Evolutionary conservation across 2,888 invertebrate genomes (phyloP).

Genomic region (Cryptus viduatorius): DNA sequence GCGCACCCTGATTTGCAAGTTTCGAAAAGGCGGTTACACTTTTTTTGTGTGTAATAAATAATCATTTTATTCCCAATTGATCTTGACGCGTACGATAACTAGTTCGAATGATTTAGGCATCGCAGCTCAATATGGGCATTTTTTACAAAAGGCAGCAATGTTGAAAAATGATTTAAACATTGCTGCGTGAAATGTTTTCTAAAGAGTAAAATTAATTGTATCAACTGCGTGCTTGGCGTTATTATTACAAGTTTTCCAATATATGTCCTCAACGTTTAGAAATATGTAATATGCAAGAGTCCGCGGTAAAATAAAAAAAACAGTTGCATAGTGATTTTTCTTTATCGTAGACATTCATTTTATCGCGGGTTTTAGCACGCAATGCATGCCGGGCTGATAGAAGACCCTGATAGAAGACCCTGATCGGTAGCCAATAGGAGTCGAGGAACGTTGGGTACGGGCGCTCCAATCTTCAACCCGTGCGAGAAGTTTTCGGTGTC

Average conservation of each 20-base stretch:
- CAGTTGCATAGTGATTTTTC: neutral
- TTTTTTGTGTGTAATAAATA: neutral
- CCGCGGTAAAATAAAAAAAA: neutral
- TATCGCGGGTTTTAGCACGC: slow-evolving; percentile 77
- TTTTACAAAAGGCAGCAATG: no score
- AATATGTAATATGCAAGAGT: neutral
- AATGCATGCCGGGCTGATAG: slow-evolving; percentile 83
- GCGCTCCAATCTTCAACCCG: slow-evolving; percentile 82
- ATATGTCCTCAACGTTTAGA: neutral
- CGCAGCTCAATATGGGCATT: no score
- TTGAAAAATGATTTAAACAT: no score
- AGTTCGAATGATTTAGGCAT: no score
- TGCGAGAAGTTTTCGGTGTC: slow-evolving; percentile 80
- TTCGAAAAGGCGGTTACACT: slow-evolving; percentile 13
- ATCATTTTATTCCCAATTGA: no score
- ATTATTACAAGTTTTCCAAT: neutral
- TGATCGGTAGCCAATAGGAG: slow-evolving; percentile 81
- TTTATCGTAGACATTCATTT: slow-evolving; percentile 58
- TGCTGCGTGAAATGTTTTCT: no score
- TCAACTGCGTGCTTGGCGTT: no score
- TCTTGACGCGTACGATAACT: no score
- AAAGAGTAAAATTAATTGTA: no score
- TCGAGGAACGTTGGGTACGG: slow-evolving; percentile 73
- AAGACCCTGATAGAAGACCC: slow-evolving; percentile 86
- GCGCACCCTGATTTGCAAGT: neutral